Evolutionary conservation across 2,888 invertebrate genomes (phyloP).

Genomic region (Drosophila pseudotakahashii): DNA sequence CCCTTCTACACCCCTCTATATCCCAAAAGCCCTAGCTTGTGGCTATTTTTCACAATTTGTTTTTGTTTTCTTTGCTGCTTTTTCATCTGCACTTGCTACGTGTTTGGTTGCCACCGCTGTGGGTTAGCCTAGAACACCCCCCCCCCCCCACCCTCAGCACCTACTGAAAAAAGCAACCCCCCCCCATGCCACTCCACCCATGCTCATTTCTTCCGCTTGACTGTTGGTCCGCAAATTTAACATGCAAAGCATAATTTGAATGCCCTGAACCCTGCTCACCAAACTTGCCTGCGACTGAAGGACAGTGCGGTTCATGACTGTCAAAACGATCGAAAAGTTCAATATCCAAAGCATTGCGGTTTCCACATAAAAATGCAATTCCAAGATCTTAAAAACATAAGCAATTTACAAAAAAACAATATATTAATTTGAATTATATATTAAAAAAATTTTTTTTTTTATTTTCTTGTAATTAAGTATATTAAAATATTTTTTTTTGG

Average conservation of each 20-base stretch:
- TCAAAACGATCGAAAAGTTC: not conserved
- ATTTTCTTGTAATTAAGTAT: too few relatives aligned
- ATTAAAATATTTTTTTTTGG: too few relatives aligned
- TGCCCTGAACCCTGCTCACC: slow-evolving; percentile 14
- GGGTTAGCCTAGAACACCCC: not conserved
- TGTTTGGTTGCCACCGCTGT: slow-evolving; percentile 55
- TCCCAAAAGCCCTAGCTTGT: slow-evolving; percentile 21
- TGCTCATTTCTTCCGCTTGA: slow-evolving; percentile 3
- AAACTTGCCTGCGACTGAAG: not conserved
- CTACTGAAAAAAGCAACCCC: not conserved
- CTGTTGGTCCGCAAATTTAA: slow-evolving; percentile 52
- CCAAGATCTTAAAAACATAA: too few relatives aligned
- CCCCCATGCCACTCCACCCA: too few relatives aligned
- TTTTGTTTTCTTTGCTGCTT: slow-evolving; percentile 18
- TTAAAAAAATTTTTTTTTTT: too few relatives aligned
- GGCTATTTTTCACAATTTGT: slow-evolving; percentile 71
- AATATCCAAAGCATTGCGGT: not conserved
- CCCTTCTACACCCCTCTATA: not conserved
- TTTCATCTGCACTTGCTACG: slow-evolving; percentile 55
- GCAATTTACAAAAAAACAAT: too few relatives aligned
- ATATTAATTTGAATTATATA: too few relatives aligned
- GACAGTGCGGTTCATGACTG: slow-evolving; percentile 14
- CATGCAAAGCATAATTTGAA: slow-evolving; percentile 74
- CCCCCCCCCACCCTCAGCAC: not conserved
- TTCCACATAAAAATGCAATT: too few relatives aligned